A percentile compares a stretch with the other conserved stretches of the same genome.
Conservation (phyloP, 2,888 invertebrate genomes). For the Euplagia quadripunctaria region DNA sequence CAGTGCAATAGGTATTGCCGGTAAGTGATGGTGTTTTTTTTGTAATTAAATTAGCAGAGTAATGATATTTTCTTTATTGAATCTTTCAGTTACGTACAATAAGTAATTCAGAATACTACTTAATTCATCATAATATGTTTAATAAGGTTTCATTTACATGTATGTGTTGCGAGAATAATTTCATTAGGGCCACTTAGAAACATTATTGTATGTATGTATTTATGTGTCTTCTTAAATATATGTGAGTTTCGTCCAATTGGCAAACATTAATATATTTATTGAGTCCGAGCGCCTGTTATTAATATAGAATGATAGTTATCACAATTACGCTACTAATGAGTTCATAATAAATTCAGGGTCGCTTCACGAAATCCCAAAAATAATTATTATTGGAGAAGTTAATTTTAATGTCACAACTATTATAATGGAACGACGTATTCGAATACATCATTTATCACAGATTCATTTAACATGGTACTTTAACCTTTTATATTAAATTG, state of each 20-base stretch:
- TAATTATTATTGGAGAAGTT: not conserved
- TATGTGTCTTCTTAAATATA: too few relatives aligned
- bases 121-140: not conserved
- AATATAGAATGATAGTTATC: not conserved
- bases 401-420: slow-evolving; percentile 9
- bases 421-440: not conserved
- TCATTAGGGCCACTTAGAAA: not conserved
- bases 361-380: not conserved
- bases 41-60: slow-evolving; percentile 69
- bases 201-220: too few relatives aligned
- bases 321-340: not conserved
- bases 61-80: slow-evolving; percentile 22
- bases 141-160: not conserved
- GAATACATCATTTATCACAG: not conserved
- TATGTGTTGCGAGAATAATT: not conserved
- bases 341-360: slow-evolving; percentile 3
- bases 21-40: slow-evolving; percentile 71
- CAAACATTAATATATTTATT: not conserved
- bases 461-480: not conserved
- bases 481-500: not conserved
- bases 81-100: not conserved
- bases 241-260: not conserved
- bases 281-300: not conserved
- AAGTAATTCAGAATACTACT: not conserved
- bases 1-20: slow-evolving; percentile 67